Evolutionary conservation across 2,113 vertebrate species (phyloP), one percentile per base, ranked within the genome.

Genomic region (Peromyscus leucopus): DNA sequence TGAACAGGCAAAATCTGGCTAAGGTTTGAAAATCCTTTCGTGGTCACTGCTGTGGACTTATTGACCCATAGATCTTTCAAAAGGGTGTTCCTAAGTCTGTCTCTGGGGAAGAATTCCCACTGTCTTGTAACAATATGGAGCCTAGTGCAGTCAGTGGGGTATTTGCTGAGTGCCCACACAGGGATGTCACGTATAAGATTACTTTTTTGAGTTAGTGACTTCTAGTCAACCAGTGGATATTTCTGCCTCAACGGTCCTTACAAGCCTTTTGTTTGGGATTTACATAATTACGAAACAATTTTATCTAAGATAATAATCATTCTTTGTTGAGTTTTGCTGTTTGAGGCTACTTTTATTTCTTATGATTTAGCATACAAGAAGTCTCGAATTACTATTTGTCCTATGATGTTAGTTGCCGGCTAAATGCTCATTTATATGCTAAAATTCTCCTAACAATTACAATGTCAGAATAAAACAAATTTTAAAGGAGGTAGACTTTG

Each of bases 401-500:
- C 48, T 96, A 19, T 4, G 33, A 46, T 95, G 42, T 79, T 94
- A 95, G 39, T 97, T 94, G 89, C 75, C 79, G 7, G 71, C 79
- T 85, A 65, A 95, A 46, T 86, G 51, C n/a, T 67, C 91, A 21
- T 96, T 87, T 95, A 63, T 97, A 28, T 96, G 71, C 78, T 83
- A 22, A 95, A 92, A 79, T 93, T 97, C 36, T 96, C 78, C 74
- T 92, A 67, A 72, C 87, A 75, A 78, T 91, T 96, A 72, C 31
- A 90, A 74, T 90, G n/a, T 95, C 67, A 96, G 46, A 95, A 86
- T 85, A 93, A 93, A 59, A 39, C 92, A 88, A n/a, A 63, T 94
- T 92, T 95, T 97, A 97, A 96, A 83, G 92, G 78, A 95, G 61
- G 61, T 91, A 74, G 48, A 39, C 42, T 96, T 96, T 93, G 5